A percentile compares a stretch with the other conserved stretches of the same genome.
Conservation (phyloP, 2,113 vertebrate genomes). For the Numenius arquata region DNA sequence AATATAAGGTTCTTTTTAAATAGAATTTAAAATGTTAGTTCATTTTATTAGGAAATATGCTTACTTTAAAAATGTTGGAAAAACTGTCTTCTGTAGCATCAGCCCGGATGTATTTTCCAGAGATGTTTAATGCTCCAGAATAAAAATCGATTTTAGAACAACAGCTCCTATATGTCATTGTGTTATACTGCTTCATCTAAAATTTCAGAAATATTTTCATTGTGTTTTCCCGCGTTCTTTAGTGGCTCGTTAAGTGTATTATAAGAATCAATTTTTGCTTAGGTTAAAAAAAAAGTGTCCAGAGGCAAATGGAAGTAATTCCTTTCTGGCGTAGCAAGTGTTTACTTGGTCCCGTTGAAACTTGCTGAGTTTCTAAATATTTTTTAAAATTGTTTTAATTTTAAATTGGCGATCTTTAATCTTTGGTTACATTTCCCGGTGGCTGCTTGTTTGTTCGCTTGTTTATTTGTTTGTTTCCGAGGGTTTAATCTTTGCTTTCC, state of each 20-base stretch:
- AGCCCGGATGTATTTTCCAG: constrained; percentile 58
- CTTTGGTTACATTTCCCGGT: background rate
- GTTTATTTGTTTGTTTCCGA: background rate
- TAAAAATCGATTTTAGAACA: constrained; percentile 65
- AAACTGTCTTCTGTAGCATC: constrained; percentile 30
- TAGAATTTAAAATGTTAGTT: constrained; percentile 13
- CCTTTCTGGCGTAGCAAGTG: background rate
- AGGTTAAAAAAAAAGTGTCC: background rate
- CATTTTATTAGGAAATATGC: constrained; percentile 40
- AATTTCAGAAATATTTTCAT: background rate
- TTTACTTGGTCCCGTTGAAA: background rate
- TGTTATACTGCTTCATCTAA: background rate
- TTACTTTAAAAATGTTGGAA: background rate
- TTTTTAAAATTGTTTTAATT: background rate
- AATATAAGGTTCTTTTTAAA: background rate
- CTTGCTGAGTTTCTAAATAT: too few species aligned
- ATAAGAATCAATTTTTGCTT: background rate
- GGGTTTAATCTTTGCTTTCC: rapidly evolving
- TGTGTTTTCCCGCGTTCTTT: background rate
- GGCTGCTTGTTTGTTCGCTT: rapidly evolving
- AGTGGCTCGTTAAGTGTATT: background rate
- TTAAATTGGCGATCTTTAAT: background rate
- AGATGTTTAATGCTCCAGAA: constrained; percentile 67
- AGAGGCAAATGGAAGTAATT: background rate
- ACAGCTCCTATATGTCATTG: background rate